Conservation (phyloP, 2,797 vertebrate genomes). For the Tangara arthus region DNA sequence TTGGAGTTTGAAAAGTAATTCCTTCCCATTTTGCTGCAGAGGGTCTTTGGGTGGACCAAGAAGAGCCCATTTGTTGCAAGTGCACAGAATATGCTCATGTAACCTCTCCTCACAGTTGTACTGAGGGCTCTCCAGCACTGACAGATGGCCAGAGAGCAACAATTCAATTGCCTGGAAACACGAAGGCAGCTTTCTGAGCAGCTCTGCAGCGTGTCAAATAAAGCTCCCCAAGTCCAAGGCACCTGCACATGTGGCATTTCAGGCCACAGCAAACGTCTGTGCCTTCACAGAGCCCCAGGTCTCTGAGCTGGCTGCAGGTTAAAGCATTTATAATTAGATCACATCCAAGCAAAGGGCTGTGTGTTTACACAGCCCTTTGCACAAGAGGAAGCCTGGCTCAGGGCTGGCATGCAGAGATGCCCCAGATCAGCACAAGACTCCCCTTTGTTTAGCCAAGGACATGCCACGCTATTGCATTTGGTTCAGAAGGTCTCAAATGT, state of each 20-base stretch:
- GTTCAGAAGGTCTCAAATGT: conserved; percentile 41
- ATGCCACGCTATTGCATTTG: background rate
- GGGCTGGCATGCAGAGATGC: background rate
- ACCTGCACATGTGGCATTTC: background rate
- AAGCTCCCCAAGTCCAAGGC: background rate
- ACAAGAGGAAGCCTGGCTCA: background rate
- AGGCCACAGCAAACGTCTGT: background rate
- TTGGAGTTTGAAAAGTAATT: background rate
- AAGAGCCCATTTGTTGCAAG: background rate
- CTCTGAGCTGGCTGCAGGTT: background rate
- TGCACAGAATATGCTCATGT: background rate
- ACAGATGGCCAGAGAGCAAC: background rate
- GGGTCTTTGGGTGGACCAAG: background rate
- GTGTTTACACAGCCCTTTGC: background rate
- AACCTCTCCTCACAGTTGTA: background rate
- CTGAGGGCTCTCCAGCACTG: background rate
- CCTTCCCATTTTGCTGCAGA: background rate
- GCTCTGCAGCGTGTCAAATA: background rate
- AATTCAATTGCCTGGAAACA: conserved; percentile 23
- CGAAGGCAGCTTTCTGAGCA: background rate
- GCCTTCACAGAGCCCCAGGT: background rate
- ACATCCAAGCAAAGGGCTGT: background rate
- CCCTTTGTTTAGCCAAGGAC: conserved; percentile 19
- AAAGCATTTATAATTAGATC: background rate
- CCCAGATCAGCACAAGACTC: background rate